Evolutionary conservation across 2,888 invertebrate genomes (phyloP).

Genomic region (Tetragonula carbonaria): DNA sequence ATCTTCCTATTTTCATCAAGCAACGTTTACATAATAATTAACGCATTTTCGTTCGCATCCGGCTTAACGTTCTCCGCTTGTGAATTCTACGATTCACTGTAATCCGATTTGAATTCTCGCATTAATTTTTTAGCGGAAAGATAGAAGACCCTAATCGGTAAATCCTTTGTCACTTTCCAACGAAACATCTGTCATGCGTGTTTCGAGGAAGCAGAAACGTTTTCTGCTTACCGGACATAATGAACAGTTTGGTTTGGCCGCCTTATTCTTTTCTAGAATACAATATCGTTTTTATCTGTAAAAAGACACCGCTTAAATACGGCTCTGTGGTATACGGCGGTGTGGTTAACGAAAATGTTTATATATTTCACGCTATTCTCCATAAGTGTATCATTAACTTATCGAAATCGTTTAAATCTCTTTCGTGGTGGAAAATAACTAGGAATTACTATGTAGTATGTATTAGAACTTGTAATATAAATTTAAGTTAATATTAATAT

Average conservation of each 20-base stretch:
- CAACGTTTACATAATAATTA: slow-evolving; percentile 11
- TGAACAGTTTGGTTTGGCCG: neutral
- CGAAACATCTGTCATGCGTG: slow-evolving; percentile 46
- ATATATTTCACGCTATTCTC: neutral
- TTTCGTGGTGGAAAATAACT: neutral
- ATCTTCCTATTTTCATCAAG: neutral
- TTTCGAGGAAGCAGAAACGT: slow-evolving; percentile 20
- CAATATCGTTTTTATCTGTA: neutral
- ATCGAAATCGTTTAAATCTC: neutral
- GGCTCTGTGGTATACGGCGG: neutral
- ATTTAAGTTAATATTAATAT: too few relatives aligned
- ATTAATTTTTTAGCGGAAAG: slow-evolving; percentile 38
- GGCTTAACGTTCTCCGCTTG: slow-evolving; percentile 16
- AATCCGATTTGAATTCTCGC: slow-evolving; percentile 50
- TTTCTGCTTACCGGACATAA: slow-evolving; percentile 5
- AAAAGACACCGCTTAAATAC: neutral
- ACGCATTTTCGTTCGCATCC: slow-evolving; percentile 20
- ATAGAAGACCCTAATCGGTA: slow-evolving; percentile 39
- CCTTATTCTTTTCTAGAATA: neutral
- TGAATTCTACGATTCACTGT: slow-evolving; percentile 16
- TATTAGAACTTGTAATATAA: neutral
- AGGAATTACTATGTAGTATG: neutral
- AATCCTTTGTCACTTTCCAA: slow-evolving; percentile 30
- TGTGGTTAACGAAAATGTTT: neutral
- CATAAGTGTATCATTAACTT: too few relatives aligned